Evolutionary conservation across 2,113 vertebrate species (phyloP).

Genomic region (Alethe castanea): DNA sequence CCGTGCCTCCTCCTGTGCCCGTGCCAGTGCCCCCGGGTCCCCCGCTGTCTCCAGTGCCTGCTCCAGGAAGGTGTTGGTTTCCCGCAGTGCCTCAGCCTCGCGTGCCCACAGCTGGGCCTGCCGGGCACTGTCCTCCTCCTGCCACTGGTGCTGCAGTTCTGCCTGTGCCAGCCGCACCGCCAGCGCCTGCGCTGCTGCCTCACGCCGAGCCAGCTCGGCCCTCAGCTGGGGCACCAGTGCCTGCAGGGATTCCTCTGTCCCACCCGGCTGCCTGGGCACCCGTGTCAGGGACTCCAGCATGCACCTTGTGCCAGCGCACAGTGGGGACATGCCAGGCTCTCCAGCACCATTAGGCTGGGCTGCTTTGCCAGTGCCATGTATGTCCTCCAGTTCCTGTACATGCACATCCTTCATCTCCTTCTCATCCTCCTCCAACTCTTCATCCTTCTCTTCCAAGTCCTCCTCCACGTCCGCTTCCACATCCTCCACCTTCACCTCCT

Average conservation of each 20-base stretch:
- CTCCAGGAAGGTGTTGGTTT: constrained; percentile 18
- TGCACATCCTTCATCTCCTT: not conserved
- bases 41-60: not conserved
- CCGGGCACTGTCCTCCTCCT: not conserved
- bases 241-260: not conserved
- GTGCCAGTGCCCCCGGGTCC: not conserved
- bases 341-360: not conserved
- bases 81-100: not conserved
- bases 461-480: not conserved
- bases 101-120: not conserved
- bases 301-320: too few relatives aligned
- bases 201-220: not conserved
- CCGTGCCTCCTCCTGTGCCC: not conserved
- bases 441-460: not conserved
- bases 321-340: not conserved
- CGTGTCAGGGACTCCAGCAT: fast-evolving
- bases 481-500: not conserved
- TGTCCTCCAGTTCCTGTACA: not conserved
- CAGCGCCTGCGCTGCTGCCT: not conserved
- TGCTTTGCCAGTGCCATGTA: fast-evolving
- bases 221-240: not conserved
- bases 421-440: not conserved
- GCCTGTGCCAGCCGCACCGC: not conserved
- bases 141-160: not conserved
- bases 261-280: fast-evolving